A percentile compares a stretch with the other conserved stretches of the same genome.
phyloP scores from a whole-genome alignment of 2,888 invertebrate genomes.

The Trichacis sp. region DNA sequence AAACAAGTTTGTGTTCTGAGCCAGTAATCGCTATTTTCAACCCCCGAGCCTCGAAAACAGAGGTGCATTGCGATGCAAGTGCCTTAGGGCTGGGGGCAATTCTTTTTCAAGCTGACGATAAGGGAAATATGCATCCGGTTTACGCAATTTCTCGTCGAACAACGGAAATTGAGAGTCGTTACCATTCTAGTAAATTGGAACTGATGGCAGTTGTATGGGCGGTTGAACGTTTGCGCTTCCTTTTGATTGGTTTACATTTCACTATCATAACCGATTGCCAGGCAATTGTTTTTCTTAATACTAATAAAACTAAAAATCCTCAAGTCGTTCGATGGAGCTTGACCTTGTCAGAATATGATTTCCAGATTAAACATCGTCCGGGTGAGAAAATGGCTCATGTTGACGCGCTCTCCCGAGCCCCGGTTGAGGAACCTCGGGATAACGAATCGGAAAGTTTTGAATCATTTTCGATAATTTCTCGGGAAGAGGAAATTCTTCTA shows the following conservation, averaged over 20 bases:
- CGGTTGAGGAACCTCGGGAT: background rate
- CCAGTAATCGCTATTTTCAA: background rate
- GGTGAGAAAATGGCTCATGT: background rate
- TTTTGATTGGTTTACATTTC: background rate
- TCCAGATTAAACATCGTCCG: background rate
- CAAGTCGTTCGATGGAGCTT: background rate
- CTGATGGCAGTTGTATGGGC: conserved; percentile 8
- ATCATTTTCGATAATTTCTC: background rate
- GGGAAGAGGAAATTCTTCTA: background rate
- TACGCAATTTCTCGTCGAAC: background rate
- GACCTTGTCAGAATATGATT: background rate
- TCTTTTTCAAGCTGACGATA: background rate
- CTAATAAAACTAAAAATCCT: background rate
- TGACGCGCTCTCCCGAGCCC: conserved; percentile 3
- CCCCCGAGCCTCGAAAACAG: background rate
- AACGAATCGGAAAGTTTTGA: background rate
- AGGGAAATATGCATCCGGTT: background rate
- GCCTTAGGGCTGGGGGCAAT: background rate
- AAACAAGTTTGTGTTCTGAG: background rate
- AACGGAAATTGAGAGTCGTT: background rate
- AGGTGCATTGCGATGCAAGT: background rate
- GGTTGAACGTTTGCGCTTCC: background rate
- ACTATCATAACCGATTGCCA: conserved; percentile 1
- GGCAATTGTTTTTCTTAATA: background rate
- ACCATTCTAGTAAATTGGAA: background rate